Base-by-base conservation (phyloP, 2,888 invertebrate species). In the Sesamia inferens region DNA sequence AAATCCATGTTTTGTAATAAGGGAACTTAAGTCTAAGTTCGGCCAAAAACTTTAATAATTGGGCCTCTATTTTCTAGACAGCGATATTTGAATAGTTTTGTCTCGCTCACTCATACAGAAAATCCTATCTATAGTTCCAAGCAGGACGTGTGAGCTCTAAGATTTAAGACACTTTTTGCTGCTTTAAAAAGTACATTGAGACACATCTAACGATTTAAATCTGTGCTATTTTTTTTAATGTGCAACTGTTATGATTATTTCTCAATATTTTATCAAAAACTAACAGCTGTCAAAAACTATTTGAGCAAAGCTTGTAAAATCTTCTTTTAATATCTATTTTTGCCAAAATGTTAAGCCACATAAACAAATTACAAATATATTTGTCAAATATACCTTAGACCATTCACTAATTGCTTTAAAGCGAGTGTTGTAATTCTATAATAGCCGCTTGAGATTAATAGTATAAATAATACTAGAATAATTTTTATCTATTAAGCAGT, bases 351-450 rank as follows among this genome's bases (percentile, higher is more conserved):
- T 71, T 76, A 83, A 82, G 74, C 81, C 71, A 24, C 62, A 61
- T 42, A 76, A 74, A 77, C 73, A 58, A 54, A 71, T 73, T 71
- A 75, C 51, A 83, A 76, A 73, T 64, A 77, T 85, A 85, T 81
- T 85, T 83, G 84, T 76, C 85, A 14, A 74, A 76, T 79, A 82
- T 73, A 65, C 47, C 31, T 82, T 79, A 79, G 31, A 69, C 68
- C 71, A 67, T n/a, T 4, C 76, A 59, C 54, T 80, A 74, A 54
- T 75, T 74, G 64, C 64, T 22, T 64, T 39, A n/a, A 31, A 71
- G 71, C 69, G 63, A 47, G 66, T 81, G 81, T 68, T 44, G 16
- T 58, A 16, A n/a, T 59, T 16, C 44, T 57, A 63, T 72, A 0
- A 22, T 73, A 85, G 83, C 83, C 85, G 85, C 77, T 71, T 54